Conservation (phyloP, 2,797 vertebrate genomes). For the Tapirus indicus region DNA sequence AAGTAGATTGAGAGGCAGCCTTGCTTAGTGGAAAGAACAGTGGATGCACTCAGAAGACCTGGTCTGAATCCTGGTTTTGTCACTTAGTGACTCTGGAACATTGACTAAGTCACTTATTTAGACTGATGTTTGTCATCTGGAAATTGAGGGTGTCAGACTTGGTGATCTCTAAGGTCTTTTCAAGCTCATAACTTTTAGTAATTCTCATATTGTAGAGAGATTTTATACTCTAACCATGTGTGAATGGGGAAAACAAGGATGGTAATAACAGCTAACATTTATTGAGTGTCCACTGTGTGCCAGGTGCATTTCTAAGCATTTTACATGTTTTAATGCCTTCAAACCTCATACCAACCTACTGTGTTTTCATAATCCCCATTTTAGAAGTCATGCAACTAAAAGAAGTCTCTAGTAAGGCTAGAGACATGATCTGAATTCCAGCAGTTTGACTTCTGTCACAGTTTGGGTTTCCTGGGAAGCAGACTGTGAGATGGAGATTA, state of each 20-base stretch:
- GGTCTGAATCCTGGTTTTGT: not conserved
- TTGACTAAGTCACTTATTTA: not conserved
- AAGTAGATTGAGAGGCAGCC: not conserved
- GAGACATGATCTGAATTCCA: not conserved
- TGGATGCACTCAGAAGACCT: not conserved
- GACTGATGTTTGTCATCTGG: not conserved
- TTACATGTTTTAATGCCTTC: not conserved
- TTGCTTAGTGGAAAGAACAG: not conserved
- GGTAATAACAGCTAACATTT: not conserved
- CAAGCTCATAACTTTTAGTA: conserved; percentile 23
- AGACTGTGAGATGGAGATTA: not conserved
- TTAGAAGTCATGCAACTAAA: not conserved
- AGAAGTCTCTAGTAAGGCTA: not conserved
- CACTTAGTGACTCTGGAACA: not conserved
- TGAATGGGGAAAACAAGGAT: not conserved
- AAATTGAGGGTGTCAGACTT: not conserved
- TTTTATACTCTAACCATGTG: not conserved
- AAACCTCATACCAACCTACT: not conserved
- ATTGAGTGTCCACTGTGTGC: not conserved
- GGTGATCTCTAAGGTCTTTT: not conserved
- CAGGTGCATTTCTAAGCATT: not conserved
- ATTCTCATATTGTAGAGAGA: not conserved
- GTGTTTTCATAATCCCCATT: not conserved
- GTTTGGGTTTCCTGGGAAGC: not conserved
- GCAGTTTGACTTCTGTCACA: not conserved